These are phyloP conservation scores for Psettodes erumei DNA, from an alignment of 2,113 vertebrate genomes.

Conservation along the genomic window DNA sequence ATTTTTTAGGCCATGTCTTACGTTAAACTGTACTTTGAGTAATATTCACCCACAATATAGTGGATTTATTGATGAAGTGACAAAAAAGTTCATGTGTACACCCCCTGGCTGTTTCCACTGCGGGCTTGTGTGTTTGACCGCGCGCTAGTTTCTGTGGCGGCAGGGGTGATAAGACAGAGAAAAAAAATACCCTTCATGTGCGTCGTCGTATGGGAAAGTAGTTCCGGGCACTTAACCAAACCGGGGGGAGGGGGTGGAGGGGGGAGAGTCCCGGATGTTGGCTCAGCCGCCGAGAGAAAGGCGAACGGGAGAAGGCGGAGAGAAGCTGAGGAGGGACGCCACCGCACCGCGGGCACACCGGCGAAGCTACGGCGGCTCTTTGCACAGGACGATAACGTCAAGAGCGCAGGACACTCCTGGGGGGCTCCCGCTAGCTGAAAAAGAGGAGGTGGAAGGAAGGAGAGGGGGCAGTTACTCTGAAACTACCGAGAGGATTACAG, in stretches of 20 bases:
- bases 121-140: slow-evolving; percentile 49
- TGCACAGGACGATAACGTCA: slow-evolving; percentile 73
- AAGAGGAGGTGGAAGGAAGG: slow-evolving; percentile 69
- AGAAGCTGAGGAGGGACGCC: slow-evolving; percentile 78
- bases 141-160: slow-evolving; percentile 82
- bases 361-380: slow-evolving; percentile 69
- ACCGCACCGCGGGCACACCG: slow-evolving; percentile 79
- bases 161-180: slow-evolving; percentile 53
- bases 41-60: not conserved
- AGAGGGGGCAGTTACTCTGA: slow-evolving; percentile 74
- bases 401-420: slow-evolving; percentile 62
- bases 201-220: slow-evolving; percentile 82
- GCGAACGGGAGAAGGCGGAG: slow-evolving; percentile 84
- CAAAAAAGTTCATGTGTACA: not conserved
- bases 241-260: not conserved
- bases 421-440: slow-evolving; percentile 60
- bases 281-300: slow-evolving; percentile 83
- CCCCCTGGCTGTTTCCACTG: slow-evolving; percentile 11
- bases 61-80: slow-evolving; percentile 1
- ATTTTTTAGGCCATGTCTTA: not conserved
- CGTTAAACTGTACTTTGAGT: not conserved
- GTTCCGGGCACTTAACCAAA: slow-evolving; percentile 80
- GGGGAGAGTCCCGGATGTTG: slow-evolving; percentile 84
- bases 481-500: slow-evolving; percentile 81
- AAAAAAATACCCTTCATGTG: slow-evolving; percentile 51